These are phyloP conservation scores for Perca schrenkii DNA, from an alignment of 2,113 vertebrate genomes.

Conservation along the genomic window DNA sequence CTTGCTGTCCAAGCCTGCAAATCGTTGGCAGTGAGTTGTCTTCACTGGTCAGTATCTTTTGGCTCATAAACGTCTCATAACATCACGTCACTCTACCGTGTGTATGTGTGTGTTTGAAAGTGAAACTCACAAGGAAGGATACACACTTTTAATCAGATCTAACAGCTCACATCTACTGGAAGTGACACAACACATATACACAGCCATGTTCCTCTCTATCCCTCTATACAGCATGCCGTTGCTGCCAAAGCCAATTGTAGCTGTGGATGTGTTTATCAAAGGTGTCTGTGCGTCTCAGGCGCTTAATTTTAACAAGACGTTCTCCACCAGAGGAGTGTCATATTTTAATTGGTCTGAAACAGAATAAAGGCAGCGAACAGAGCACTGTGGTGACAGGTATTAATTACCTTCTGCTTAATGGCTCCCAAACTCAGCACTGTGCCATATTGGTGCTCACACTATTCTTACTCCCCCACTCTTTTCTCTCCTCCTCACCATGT, in stretches of 20 bases:
- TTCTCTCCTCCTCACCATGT: slow-evolving; percentile 67
- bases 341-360: slow-evolving; percentile 82
- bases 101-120: slow-evolving; percentile 24
- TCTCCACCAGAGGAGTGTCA: slow-evolving; percentile 76
- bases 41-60: slow-evolving; percentile 60
- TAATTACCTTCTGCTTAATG: slow-evolving; percentile 82
- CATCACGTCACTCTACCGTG: slow-evolving; percentile 48
- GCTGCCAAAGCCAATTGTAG: slow-evolving; percentile 86
- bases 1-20: slow-evolving; percentile 47
- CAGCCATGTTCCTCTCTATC: slow-evolving; percentile 40
- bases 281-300: slow-evolving; percentile 72
- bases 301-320: slow-evolving; percentile 81
- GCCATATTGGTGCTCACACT: slow-evolving; percentile 75
- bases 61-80: slow-evolving; percentile 49
- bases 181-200: slow-evolving; percentile 64
- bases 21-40: slow-evolving; percentile 55
- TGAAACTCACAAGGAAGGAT: slow-evolving; percentile 35
- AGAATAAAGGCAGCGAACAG: slow-evolving; percentile 73
- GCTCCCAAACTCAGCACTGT: slow-evolving; percentile 73
- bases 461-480: slow-evolving; percentile 67
- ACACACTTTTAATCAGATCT: slow-evolving; percentile 71
- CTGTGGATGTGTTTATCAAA: slow-evolving; percentile 77
- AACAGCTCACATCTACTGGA: slow-evolving; percentile 57
- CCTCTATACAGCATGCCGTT: slow-evolving; percentile 36
- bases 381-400: slow-evolving; percentile 76